phyloP scores from a whole-genome alignment of 2,113 vertebrate genomes.

The Melanerpes aurifrons region DNA sequence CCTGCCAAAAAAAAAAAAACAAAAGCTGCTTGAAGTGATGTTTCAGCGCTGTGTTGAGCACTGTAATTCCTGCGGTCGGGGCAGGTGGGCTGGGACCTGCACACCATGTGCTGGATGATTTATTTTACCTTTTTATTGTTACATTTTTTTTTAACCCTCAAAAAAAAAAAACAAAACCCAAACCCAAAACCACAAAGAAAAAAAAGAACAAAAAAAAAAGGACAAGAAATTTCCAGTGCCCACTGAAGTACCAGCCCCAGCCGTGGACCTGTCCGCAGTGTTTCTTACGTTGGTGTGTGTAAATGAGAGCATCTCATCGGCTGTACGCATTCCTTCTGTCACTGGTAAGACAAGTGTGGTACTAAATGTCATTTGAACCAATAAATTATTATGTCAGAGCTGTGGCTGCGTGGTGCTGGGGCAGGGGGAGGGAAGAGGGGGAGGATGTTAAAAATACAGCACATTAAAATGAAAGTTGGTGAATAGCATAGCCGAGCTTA shows the following conservation, averaged over 20 bases:
- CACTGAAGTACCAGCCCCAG: not conserved
- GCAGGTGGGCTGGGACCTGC: not conserved
- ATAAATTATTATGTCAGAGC: slow-evolving; percentile 73
- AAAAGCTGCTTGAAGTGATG: slow-evolving; percentile 56
- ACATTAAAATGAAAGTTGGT: too few species aligned
- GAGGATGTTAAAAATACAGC: not conserved
- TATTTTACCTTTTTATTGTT: not conserved
- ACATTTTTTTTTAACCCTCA: too few species aligned
- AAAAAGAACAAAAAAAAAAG: too few species aligned
- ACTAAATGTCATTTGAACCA: slow-evolving; percentile 71
- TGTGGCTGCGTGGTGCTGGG: slow-evolving; percentile 2
- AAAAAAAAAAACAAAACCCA: too few species aligned
- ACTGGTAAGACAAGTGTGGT: slow-evolving; percentile 65
- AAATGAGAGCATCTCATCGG: slow-evolving; percentile 41
- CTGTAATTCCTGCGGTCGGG: not conserved
- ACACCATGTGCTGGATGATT: slow-evolving; percentile 30
- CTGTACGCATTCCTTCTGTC: slow-evolving; percentile 65
- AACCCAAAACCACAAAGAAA: too few species aligned
- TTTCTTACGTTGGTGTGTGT: slow-evolving; percentile 61
- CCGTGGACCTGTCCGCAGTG: not conserved
- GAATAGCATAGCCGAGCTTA: too few species aligned
- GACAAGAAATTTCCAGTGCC: not conserved
- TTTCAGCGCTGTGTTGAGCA: slow-evolving; percentile 47
- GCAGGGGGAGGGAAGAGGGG: not conserved
- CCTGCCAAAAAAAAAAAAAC: not conserved